These are phyloP conservation scores for Siniperca chuatsi DNA, from an alignment of 2,113 vertebrate species.

Conservation along the genomic window DNA sequence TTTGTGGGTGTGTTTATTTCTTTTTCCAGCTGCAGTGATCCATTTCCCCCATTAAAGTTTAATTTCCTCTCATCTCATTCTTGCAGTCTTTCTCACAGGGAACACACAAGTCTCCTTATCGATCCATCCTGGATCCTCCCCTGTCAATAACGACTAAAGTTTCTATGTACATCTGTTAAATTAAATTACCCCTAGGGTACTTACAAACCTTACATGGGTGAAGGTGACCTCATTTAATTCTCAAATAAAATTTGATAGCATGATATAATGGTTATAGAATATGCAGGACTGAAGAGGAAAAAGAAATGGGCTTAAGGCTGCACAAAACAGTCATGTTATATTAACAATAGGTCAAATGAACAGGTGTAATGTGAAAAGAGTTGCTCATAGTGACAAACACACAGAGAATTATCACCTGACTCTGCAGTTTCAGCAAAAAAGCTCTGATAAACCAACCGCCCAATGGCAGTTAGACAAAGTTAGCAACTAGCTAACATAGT, in stretches of 20 bases:
- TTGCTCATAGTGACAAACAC: neutral
- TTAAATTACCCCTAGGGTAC: neutral
- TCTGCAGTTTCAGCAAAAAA: neutral
- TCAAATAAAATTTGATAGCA: neutral
- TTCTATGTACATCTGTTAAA: neutral
- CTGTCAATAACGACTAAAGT: neutral
- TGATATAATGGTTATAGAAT: no score
- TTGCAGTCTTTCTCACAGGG: neutral
- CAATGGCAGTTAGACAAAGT: neutral
- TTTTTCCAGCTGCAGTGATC: conserved; percentile 6
- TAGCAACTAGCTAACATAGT: neutral
- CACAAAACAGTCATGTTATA: neutral
- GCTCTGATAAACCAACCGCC: neutral
- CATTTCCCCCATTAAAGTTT: conserved; percentile 34
- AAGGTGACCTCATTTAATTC: neutral
- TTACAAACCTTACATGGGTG: neutral
- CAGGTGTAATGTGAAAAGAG: neutral
- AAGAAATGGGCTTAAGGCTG: neutral
- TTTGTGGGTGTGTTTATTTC: neutral
- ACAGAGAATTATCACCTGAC: no score
- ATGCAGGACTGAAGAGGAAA: neutral
- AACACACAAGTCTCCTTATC: conserved; percentile 11
- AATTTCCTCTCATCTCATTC: conserved; percentile 5
- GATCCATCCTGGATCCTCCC: conserved; percentile 19
- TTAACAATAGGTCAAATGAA: neutral